phyloP scores from a whole-genome alignment of 2,113 vertebrate species.

The Sciurus niger region DNA sequence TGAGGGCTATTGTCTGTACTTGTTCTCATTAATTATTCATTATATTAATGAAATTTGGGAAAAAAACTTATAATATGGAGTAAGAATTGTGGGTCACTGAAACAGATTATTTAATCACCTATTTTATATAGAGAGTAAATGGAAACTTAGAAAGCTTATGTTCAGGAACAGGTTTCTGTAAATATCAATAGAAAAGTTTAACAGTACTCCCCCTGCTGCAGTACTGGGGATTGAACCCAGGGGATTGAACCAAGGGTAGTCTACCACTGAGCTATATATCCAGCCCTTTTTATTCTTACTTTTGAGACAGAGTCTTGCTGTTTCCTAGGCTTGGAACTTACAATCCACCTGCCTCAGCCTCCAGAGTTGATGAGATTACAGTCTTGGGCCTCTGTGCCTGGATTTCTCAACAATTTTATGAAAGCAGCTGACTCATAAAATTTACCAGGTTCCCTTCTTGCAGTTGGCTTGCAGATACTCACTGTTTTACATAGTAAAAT shows the following conservation, averaged over 20 bases:
- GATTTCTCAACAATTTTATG: background rate
- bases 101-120: background rate
- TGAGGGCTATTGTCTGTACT: background rate
- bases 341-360: too few relatives aligned
- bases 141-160: background rate
- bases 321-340: too few relatives aligned
- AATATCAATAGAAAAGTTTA: conserved; percentile 5
- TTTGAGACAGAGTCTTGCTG: too few relatives aligned
- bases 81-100: background rate
- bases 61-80: background rate
- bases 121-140: background rate
- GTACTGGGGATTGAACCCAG: too few relatives aligned
- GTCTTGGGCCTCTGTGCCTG: too few relatives aligned
- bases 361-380: too few relatives aligned
- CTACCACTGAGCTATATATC: too few relatives aligned
- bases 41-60: background rate
- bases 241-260: too few relatives aligned
- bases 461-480: background rate
- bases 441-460: background rate
- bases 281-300: too few relatives aligned
- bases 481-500: conserved; percentile 16
- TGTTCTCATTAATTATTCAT: conserved; percentile 18
- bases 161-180: conserved; percentile 16
- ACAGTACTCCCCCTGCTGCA: background rate
- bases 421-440: background rate